Evolutionary conservation across 2,888 invertebrate species (phyloP), one percentile per base, ranked within the genome.

Genomic region (Stomorhina lunata): DNA sequence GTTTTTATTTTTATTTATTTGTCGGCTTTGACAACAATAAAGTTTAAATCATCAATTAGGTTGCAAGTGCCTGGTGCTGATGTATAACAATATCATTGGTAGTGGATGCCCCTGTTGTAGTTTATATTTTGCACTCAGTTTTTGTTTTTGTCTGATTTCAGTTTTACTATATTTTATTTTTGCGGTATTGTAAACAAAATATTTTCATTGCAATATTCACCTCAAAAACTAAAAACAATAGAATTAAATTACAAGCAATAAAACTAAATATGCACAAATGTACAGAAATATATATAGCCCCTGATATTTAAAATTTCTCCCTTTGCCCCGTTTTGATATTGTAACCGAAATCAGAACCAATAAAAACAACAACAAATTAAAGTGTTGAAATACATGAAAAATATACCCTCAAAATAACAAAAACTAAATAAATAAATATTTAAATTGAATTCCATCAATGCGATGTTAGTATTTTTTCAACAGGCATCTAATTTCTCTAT

Each of bases 181-280:
- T 71, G 68, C 75, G 81, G 73, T 34, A 65, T 75, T 78, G 37
- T 55, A 69, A 75, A 78, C 65, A 75, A 78, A 81, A 73, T 73
- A 78, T 78, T 73, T 81, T 55, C 50, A 34, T 71, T 76, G 71
- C 69, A 71, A 69, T 32, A 59, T 68, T 63, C 80, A 65, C n/a
- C 37, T 53, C 32, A 59, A 50, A 69, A 65, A 61, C n/a, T 37
- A 45, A 69, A 75, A 77, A 40, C 66, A 37, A 73, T 43, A 50
- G 65, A 81, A 81, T 66, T 81, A 53, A 59, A 71, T 76, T 76
- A 81, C 57, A 69, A 69, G 22, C 34, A 17, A 72, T 45, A 57
- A 10, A n/a, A 61, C 20, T 27, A 61, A 20, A 43, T 50, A n/a
- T n/a, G n/a, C n/a, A n/a, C n/a, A n/a, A n/a, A n/a, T n/a, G n/a